phyloP scores from a whole-genome alignment of 2,797 vertebrate species.

The Myoxocephalus aenaeus region DNA sequence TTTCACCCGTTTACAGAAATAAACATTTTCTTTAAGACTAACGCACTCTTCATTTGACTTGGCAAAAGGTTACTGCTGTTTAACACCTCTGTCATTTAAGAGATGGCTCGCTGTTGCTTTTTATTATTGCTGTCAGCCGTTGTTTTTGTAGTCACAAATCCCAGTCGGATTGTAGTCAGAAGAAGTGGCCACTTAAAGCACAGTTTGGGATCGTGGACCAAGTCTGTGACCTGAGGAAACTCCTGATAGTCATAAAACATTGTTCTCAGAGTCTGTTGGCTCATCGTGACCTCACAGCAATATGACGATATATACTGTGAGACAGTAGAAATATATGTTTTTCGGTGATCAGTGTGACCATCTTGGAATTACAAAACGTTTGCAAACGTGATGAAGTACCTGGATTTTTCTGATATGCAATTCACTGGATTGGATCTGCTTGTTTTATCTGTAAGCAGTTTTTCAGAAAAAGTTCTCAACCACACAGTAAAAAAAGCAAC shows the following conservation, averaged over 20 bases:
- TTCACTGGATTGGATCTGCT: background rate
- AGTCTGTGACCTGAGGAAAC: background rate
- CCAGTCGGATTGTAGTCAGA: background rate
- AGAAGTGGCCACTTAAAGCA: background rate
- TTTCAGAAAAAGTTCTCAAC: background rate
- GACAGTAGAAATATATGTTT: background rate
- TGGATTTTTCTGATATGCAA: background rate
- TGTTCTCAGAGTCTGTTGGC: background rate
- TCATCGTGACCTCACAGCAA: background rate
- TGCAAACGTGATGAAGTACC: background rate
- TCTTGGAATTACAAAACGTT: background rate
- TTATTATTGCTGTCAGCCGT: background rate
- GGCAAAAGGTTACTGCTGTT: background rate
- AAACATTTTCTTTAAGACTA: background rate
- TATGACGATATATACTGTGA: background rate
- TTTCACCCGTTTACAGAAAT: constrained; percentile 2
- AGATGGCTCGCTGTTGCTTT: background rate
- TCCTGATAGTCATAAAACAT: background rate
- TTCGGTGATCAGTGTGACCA: background rate
- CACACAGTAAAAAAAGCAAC: background rate
- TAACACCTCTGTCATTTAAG: background rate
- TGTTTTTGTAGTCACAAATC: background rate
- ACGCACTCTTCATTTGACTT: background rate
- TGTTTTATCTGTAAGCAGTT: background rate
- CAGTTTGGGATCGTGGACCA: background rate